A percentile compares a stretch with the other conserved stretches of the same genome.
Conservation (phyloP, 2,888 invertebrate species). For the Phania funesta region DNA sequence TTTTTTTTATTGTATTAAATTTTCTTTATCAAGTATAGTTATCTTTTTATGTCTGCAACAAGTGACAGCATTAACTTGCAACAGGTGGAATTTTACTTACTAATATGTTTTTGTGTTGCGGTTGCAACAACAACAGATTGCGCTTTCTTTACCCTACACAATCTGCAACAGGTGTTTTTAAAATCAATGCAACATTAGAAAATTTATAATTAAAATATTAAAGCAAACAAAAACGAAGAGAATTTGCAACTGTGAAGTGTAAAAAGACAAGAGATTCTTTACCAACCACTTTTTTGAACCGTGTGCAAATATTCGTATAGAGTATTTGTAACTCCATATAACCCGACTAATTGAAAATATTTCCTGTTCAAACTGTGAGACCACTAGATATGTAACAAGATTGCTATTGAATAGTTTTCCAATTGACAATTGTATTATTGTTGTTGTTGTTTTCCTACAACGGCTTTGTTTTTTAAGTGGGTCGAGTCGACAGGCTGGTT, state of each 20-base stretch:
- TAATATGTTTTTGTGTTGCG: constrained; percentile 39
- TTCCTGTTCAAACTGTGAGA: constrained; percentile 36
- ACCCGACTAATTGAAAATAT: background rate
- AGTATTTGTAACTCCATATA: background rate
- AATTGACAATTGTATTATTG: constrained; percentile 57
- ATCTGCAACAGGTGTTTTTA: constrained; percentile 39
- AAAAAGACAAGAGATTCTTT: background rate
- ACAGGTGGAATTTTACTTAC: constrained; percentile 64
- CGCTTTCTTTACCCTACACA: constrained; percentile 38
- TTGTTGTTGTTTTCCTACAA: constrained; percentile 10
- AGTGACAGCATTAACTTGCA: constrained; percentile 59
- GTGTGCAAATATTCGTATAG: background rate
- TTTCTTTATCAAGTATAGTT: constrained; percentile 58
- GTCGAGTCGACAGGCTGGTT: background rate
- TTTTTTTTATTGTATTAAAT: constrained; percentile 15
- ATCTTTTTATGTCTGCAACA: constrained; percentile 50
- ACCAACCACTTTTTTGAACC: too few species aligned
- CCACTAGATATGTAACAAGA: constrained; percentile 43
- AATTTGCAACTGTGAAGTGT: background rate
- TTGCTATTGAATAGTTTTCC: constrained; percentile 39
- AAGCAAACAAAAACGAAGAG: background rate
- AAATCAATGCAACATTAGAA: constrained; percentile 6
- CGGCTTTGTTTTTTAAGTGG: constrained; percentile 17
- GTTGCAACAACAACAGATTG: constrained; percentile 44
- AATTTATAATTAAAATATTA: background rate